Evolutionary conservation across 2,888 invertebrate species (phyloP), one percentile per base, ranked within the genome.

Genomic region (Callyntrura guangdongensis): DNA sequence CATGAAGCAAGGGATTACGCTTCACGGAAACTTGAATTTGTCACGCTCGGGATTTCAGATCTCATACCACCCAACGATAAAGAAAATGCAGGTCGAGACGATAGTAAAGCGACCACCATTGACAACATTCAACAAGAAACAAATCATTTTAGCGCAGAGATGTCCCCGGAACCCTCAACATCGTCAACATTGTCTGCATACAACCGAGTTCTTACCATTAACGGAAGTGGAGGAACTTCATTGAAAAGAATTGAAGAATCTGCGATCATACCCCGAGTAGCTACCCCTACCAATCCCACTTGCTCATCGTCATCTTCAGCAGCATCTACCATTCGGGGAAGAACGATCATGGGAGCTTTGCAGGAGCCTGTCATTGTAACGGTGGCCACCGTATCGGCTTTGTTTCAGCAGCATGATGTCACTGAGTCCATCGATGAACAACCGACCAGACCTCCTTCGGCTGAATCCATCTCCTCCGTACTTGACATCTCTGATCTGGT

Each of bases 311-410:
- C 89, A 5, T 72, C 89, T 4, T 83, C 81, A 14, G 64, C 45
- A 6, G 20, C 86, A 20, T 64, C 79, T 3, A 36, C 27, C 9
- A 4, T 22, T 5, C n/a, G 82, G 20, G 81, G 67, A 5, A 61
- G 56, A 22, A 61, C 72, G 5, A 20, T 74, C 5, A 20, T 45
- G 59, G 89, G 72, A 9, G 83, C 72, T 1, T 22, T 83, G 12
- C 89, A 83, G n/a, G 89, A 89, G 4, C 89, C 89, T 17, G 89
- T 89, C 27, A 89, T 89, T 20, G 89, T 89, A 20, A 89, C 89
- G 5, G 89, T 89, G 9, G 89, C 89, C 14, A 89, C 89, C 5
- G 89, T 89, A 12, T 89, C 89, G 0, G 89, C 89, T 0, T 22
- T 89, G 6, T 89, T 89, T 45, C 83, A 83, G 20, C 56, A 83